Conservation (phyloP, 2,113 vertebrate species). For the Mola mola region DNA sequence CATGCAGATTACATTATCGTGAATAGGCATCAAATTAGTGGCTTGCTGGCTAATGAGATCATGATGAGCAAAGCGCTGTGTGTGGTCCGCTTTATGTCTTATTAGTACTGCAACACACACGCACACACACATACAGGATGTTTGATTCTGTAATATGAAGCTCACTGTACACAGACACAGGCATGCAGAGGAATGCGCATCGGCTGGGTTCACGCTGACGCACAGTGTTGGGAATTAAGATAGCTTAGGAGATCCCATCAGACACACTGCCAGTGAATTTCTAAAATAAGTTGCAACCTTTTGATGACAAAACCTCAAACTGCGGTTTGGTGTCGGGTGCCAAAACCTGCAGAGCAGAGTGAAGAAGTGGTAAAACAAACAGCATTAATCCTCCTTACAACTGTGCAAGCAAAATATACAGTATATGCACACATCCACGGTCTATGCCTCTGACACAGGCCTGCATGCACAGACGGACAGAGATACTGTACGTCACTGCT, state of each 20-base stretch:
- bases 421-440: constrained; percentile 7
- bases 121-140: constrained; percentile 10
- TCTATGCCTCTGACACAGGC: constrained; percentile 10
- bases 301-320: constrained; percentile 27
- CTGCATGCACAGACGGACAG: constrained; percentile 41
- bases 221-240: constrained; percentile 42
- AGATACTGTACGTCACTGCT: constrained; percentile 42
- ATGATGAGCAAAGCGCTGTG: constrained; percentile 30
- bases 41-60: constrained; percentile 36
- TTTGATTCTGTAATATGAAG: constrained; percentile 49
- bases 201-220: constrained; percentile 30
- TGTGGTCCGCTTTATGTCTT: constrained; percentile 31
- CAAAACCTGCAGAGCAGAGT: constrained; percentile 10
- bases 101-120: constrained; percentile 19
- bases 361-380: constrained; percentile 28
- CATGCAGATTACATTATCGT: constrained; percentile 23
- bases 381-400: constrained; percentile 30
- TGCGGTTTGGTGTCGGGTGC: constrained; percentile 1
- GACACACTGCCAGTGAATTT: constrained; percentile 26
- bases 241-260: constrained; percentile 32
- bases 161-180: constrained; percentile 44
- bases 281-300: constrained; percentile 40
- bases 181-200: constrained; percentile 38
- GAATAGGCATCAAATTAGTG: constrained; percentile 45
- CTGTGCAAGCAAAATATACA: constrained; percentile 25